Evolutionary conservation across 2,113 vertebrate species (phyloP).

Genomic region (Phyllostomus discolor): DNA sequence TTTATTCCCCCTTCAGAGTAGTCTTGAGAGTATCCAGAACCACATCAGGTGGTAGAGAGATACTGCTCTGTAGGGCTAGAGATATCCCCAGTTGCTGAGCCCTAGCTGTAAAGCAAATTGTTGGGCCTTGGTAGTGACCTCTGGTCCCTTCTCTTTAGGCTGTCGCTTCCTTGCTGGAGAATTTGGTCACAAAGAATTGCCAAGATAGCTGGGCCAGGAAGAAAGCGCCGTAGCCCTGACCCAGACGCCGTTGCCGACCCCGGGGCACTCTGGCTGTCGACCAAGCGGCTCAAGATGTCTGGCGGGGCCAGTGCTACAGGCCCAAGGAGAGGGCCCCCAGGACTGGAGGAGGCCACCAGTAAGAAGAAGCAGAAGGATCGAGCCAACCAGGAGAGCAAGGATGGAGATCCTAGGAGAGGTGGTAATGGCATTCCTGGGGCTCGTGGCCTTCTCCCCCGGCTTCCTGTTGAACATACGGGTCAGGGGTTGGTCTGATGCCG

Average conservation of each 20-base stretch:
- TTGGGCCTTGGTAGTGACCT: neutral
- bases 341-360: constrained; percentile 85
- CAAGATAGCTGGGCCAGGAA: constrained; percentile 99
- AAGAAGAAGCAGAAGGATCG: constrained; percentile 98
- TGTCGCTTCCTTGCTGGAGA: constrained; percentile 90
- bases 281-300: constrained; percentile 95
- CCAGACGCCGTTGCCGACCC: constrained; percentile 95
- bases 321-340: constrained; percentile 82
- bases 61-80: neutral
- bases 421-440: neutral
- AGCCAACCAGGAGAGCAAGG: constrained; percentile 95
- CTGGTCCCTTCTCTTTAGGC: constrained; percentile 68
- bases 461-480: neutral
- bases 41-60: neutral
- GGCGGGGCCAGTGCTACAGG: constrained; percentile 82
- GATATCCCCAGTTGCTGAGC: neutral
- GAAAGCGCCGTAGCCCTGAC: constrained; percentile 98
- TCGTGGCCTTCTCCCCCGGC: neutral
- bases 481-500: neutral
- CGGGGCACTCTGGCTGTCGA: constrained; percentile 89
- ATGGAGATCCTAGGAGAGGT: constrained; percentile 90
- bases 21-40: neutral
- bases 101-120: neutral
- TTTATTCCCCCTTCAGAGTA: neutral
- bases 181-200: constrained; percentile 92